Base-by-base conservation (phyloP, 2,888 invertebrate genomes). In the Biston stratarius region DNA sequence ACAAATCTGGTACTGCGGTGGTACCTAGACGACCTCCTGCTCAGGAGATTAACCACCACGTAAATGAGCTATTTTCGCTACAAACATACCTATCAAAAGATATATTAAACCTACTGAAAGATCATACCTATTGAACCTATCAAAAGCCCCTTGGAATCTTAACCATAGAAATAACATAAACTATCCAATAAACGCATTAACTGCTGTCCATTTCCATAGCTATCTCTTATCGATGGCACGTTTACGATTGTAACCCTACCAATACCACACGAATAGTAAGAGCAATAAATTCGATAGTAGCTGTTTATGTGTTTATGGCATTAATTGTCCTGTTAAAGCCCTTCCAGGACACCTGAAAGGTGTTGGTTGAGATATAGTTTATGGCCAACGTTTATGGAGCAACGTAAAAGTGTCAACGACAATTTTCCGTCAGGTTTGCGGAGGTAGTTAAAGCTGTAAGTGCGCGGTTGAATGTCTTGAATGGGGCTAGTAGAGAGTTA, bases 201-300 rank as follows among this genome's bases (percentile, higher is more conserved):
- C 70, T 64, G 74, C 53, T 70, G 75, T 76, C 77, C 73, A 79
- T 83, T 80, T 77, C 74, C 78, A 79, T 82, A 81, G 82, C 81
- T 79, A 81, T 80, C 56, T 74, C 78, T 83, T 84, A 85, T 85
- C 83, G 75, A 72, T 74, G 70, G 76, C 85, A 84, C 85, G 83
- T 67, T 67, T 71, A 79, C 85, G 83, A 86, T 86, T 85, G 83
- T 82, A 79, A 78, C 80, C 80, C 79, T 82, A 84, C 85, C 70
- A 71, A 71, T 78, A 82, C 75, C 72, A 76, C 77, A 81, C 81
- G 82, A 84, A 84, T 83, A 85, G 77, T 76, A 74, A 48, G 59
- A 10, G 67, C 71, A 67, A 77, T 79, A 79, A 76, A 76, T 79
- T 76, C 74, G 73, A 79, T 79, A 78, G 77, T 76, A 71, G 69